Evolutionary conservation across 2,797 vertebrate genomes (phyloP).

Genomic region (Coccyzus lansbergi): DNA sequence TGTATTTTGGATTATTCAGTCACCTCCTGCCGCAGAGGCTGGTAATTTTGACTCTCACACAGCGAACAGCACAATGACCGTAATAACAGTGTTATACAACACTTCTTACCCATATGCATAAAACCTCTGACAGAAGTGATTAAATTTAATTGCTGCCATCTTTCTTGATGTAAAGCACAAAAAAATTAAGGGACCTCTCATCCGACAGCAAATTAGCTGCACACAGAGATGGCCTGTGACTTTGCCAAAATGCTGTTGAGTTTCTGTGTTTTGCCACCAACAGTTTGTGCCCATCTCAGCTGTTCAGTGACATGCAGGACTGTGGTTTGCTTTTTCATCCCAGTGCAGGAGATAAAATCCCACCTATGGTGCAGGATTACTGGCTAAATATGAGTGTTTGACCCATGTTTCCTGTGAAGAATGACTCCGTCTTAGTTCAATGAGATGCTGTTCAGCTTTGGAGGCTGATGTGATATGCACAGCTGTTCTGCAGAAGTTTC

Average conservation of each 20-base stretch:
- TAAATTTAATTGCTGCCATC: background rate
- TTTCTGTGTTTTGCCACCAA: background rate
- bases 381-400: background rate
- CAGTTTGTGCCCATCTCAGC: background rate
- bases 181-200: background rate
- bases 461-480: background rate
- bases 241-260: constrained; percentile 9
- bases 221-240: background rate
- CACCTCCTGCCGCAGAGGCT: background rate
- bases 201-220: background rate
- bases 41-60: background rate
- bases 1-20: background rate
- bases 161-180: background rate
- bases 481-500: background rate
- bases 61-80: background rate
- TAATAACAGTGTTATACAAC: background rate
- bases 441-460: background rate
- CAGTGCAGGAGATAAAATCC: background rate
- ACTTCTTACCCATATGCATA: background rate
- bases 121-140: background rate
- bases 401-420: background rate
- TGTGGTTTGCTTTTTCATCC: background rate
- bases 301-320: background rate
- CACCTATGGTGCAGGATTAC: background rate
- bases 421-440: background rate